These are phyloP conservation scores for Batillaria attramentaria DNA, from an alignment of 1,140 invertebrate genomes.

Conservation along the genomic window DNA sequence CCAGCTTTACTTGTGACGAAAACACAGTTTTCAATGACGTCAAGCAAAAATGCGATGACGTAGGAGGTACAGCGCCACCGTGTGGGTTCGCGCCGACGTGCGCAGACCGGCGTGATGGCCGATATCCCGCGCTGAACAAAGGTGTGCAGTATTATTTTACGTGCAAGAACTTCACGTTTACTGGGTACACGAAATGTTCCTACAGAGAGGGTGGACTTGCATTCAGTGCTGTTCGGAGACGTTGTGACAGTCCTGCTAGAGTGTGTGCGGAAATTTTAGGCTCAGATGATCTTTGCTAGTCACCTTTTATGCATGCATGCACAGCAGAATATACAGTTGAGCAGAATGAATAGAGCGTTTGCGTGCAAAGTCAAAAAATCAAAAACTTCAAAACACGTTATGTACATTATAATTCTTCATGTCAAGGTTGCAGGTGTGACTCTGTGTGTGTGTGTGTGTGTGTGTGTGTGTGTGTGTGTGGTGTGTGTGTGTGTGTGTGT, in stretches of 20 bases:
- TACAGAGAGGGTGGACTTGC: slow-evolving; percentile 25
- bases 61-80: background rate
- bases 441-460: slow-evolving; percentile 16
- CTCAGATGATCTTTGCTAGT: slow-evolving; percentile 5
- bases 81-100: slow-evolving; percentile 29
- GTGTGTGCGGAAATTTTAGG: slow-evolving; percentile 17
- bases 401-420: background rate
- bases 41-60: slow-evolving; percentile 21
- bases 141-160: slow-evolving; percentile 22
- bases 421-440: background rate
- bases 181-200: slow-evolving; percentile 15
- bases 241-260: slow-evolving; percentile 24
- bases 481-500: slow-evolving; percentile 18
- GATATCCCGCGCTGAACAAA: slow-evolving; percentile 29
- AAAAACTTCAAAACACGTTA: background rate
- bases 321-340: background rate
- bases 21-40: slow-evolving; percentile 23
- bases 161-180: slow-evolving; percentile 18
- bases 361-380: background rate
- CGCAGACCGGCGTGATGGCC: slow-evolving; percentile 9
- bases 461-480: slow-evolving; percentile 16
- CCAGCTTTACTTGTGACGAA: slow-evolving; percentile 24
- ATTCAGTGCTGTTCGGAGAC: slow-evolving; percentile 13
- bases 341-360: background rate
- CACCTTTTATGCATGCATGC: no score